Evolutionary conservation across 64 coral and sea anemone genomes (phyloP).

Genomic region (Cladopsammia gracilis): DNA sequence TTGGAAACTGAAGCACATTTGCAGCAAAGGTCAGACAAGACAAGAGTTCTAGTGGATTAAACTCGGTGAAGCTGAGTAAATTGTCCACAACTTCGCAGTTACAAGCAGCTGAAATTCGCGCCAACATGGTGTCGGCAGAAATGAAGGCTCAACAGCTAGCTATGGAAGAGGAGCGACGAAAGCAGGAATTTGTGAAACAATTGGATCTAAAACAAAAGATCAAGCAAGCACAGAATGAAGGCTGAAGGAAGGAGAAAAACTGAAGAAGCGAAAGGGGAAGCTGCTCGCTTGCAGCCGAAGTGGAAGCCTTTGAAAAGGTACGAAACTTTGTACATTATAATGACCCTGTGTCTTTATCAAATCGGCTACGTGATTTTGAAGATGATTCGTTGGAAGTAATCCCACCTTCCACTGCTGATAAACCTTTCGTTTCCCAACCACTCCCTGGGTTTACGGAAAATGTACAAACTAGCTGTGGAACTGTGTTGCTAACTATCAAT

Average conservation of each 20-base stretch:
- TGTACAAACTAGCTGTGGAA: no score
- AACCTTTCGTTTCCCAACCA: no score
- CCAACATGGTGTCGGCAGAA: conserved; percentile 12
- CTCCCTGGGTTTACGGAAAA: no score
- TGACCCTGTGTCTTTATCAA: background rate
- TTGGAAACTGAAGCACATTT: conserved; percentile 4
- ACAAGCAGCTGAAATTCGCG: background rate
- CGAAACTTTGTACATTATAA: background rate
- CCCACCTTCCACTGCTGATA: conserved; percentile 27
- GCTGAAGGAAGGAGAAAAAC: conserved; percentile 39
- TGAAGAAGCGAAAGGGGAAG: conserved; percentile 11
- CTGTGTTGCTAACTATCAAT: no score
- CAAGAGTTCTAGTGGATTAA: background rate
- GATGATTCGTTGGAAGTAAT: background rate
- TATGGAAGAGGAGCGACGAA: conserved; percentile 3
- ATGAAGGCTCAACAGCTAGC: conserved; percentile 29
- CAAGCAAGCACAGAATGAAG: background rate
- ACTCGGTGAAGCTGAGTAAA: background rate
- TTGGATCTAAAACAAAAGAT: background rate
- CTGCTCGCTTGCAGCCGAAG: conserved; percentile 13
- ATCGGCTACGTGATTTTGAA: conserved; percentile 3
- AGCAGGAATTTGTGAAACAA: background rate
- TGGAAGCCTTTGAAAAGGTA: background rate
- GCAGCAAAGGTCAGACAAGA: background rate
- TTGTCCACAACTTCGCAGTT: background rate